phyloP scores from a whole-genome alignment of 2,888 invertebrate species.

The Papilio demoleus region DNA sequence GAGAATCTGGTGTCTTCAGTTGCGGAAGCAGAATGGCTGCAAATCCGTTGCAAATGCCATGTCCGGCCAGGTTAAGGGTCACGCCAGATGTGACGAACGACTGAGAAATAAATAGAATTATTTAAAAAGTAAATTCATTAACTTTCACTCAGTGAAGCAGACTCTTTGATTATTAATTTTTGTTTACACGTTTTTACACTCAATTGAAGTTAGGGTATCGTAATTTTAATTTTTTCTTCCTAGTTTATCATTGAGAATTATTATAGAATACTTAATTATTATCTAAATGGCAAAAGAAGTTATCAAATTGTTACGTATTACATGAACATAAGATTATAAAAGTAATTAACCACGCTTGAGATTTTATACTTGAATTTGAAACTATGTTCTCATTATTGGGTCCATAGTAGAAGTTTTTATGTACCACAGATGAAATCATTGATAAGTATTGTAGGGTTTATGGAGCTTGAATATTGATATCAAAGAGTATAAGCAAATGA shows the following conservation, averaged over 20 bases:
- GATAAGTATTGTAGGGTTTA: too few relatives aligned
- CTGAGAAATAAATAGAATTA: constrained; percentile 50
- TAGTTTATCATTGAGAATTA: neutral
- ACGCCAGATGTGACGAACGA: constrained; percentile 62
- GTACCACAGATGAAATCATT: too few relatives aligned
- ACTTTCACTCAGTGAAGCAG: too few relatives aligned
- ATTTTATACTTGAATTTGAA: neutral
- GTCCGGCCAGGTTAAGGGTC: constrained; percentile 57
- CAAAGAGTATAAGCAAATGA: too few relatives aligned
- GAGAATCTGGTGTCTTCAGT: constrained; percentile 63
- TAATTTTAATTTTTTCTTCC: neutral
- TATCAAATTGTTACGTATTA: neutral
- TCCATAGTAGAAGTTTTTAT: neutral
- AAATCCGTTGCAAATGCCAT: constrained; percentile 73
- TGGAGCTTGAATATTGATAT: too few relatives aligned
- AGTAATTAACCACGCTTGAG: neutral
- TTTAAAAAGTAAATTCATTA: too few relatives aligned
- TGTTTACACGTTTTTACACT: too few relatives aligned
- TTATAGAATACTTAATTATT: neutral
- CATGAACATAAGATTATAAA: neutral
- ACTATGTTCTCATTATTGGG: neutral
- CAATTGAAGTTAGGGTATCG: too few relatives aligned
- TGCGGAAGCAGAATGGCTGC: constrained; percentile 83
- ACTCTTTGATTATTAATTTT: too few relatives aligned
- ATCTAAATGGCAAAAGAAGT: neutral